Conservation (phyloP, 2,113 vertebrate species). For the Indri indri region DNA sequence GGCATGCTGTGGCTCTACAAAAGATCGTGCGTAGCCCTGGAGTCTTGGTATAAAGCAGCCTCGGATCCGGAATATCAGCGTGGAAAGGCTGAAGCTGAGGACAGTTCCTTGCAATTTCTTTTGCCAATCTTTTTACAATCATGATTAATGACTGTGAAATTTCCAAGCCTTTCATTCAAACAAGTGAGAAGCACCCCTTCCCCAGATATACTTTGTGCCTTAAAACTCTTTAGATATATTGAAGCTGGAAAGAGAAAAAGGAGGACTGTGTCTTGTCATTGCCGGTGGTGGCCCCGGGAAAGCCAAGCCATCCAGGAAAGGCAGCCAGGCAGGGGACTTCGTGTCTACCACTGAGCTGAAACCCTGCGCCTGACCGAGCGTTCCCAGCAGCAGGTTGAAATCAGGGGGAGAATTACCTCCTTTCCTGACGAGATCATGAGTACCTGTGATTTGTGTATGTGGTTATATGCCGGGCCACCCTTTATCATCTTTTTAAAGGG, state of each 20-base stretch:
- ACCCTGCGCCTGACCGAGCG: not conserved
- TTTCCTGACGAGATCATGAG: not conserved
- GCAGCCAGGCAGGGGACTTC: not conserved
- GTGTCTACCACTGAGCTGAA: not conserved
- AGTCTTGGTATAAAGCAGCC: not conserved
- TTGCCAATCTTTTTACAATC: slow-evolving; percentile 3
- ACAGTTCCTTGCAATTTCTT: not conserved
- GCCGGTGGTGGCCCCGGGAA: not conserved
- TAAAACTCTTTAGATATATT: slow-evolving; percentile 7
- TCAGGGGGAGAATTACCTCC: not conserved
- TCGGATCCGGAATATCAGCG: not conserved
- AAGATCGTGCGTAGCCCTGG: not conserved
- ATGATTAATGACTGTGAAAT: slow-evolving; percentile 39
- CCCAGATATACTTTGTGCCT: not conserved
- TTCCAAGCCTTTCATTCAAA: slow-evolving; percentile 37
- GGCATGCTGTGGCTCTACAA: not conserved
- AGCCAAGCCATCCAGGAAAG: not conserved
- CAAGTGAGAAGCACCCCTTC: not conserved
- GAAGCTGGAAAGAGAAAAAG: not conserved
- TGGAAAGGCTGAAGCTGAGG: not conserved
- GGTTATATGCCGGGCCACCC: not conserved
- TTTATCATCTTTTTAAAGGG: slow-evolving; percentile 56
- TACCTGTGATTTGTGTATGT: slow-evolving; percentile 33
- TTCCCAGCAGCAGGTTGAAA: slow-evolving; percentile 46
- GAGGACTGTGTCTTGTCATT: not conserved